Conservation (phyloP, 2,888 invertebrate species). For the Phanerotoma sp. region DNA sequence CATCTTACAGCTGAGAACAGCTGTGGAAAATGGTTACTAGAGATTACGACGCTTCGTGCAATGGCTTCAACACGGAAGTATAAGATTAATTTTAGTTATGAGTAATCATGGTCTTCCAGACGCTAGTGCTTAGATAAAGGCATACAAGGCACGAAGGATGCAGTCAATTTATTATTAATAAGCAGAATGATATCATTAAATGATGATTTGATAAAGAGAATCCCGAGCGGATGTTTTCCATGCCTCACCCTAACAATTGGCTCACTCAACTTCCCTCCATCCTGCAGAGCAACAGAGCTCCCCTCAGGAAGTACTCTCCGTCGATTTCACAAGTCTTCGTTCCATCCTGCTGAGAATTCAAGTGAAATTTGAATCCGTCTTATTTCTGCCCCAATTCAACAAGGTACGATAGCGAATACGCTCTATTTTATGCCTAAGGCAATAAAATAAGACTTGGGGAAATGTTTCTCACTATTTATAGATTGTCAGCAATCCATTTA, state of each 20-base stretch:
- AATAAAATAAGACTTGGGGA: too few species aligned
- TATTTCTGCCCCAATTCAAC: not conserved
- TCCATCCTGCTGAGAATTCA: too few species aligned
- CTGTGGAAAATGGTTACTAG: conserved; percentile 17
- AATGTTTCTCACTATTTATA: not conserved
- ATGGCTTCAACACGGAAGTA: conserved; percentile 12
- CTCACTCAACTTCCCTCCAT: conserved; percentile 4
- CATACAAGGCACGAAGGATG: conserved; percentile 1
- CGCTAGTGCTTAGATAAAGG: not conserved
- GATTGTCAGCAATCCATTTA: not conserved
- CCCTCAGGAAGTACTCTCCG: conserved; percentile 18
- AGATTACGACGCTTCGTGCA: conserved; percentile 15
- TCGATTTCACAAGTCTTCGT: too few species aligned
- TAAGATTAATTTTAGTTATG: conserved; percentile 13
- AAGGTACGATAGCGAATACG: too few species aligned
- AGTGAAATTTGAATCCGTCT: not conserved
- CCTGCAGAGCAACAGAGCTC: not conserved
- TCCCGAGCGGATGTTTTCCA: conserved; percentile 17
- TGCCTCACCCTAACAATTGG: conserved; percentile 14
- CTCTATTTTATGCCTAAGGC: too few species aligned
- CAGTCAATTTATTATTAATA: conserved; percentile 9
- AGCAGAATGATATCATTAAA: not conserved
- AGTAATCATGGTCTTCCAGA: not conserved
- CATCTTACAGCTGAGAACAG: conserved; percentile 8
- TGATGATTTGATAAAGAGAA: conserved; percentile 1